Conservation (phyloP, 2,113 vertebrate species). For the Callionymus lyra region DNA sequence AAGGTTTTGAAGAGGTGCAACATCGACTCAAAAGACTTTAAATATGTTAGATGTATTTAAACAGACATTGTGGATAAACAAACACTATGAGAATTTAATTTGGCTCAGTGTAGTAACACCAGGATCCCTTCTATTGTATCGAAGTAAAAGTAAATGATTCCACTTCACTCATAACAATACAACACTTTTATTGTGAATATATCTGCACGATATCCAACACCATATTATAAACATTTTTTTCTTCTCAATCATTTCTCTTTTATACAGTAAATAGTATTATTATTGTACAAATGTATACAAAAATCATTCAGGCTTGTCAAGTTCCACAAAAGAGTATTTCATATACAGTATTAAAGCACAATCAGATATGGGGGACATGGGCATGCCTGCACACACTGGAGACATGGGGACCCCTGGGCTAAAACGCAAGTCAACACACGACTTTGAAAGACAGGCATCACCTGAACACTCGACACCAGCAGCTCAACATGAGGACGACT, state of each 20-base stretch:
- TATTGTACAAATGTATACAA: conserved; percentile 99
- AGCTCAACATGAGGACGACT: conserved; percentile 30
- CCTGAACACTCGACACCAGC: conserved; percentile 45
- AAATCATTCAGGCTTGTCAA: conserved; percentile 88
- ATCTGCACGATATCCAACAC: conserved; percentile 95
- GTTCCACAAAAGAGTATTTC: conserved; percentile 90
- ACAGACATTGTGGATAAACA: no score
- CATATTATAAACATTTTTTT: conserved; percentile 88
- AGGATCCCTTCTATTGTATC: no score
- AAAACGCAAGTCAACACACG: conserved; percentile 53
- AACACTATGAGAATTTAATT: no score
- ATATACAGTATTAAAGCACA: conserved; percentile 78
- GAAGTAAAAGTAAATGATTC: conserved; percentile 9
- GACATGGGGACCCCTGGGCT: conserved; percentile 43
- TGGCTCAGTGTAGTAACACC: no score
- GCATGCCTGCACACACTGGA: conserved; percentile 49
- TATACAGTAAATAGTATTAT: conserved; percentile 79
- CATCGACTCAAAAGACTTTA: no score
- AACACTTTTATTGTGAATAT: conserved; percentile 97
- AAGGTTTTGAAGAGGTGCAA: no score
- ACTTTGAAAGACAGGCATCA: conserved; percentile 56
- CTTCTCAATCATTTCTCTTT: conserved; percentile 63
- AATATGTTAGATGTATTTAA: no score
- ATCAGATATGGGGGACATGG: conserved; percentile 67
- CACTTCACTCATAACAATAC: conserved; percentile 73